Percentiles rank a stretch among this genome's conserved stretches.
These are phyloP conservation scores for Nilaparvata lugens DNA, from an alignment of 1,140 invertebrate genomes.

Conservation along the genomic window DNA sequence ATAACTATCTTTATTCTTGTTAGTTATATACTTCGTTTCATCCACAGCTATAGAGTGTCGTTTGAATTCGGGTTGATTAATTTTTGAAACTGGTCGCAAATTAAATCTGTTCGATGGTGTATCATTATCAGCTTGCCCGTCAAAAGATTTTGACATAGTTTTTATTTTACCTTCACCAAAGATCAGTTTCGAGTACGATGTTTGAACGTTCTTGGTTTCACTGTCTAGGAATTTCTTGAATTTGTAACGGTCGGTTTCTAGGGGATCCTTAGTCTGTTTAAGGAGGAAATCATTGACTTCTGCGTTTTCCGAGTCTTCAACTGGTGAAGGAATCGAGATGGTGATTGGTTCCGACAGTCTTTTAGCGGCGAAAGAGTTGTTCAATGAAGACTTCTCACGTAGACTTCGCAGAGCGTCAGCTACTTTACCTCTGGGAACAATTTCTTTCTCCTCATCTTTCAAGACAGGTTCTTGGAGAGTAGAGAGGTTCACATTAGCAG, in stretches of 20 bases:
- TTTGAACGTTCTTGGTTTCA: conserved; percentile 2
- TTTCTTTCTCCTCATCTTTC: conserved; percentile 1
- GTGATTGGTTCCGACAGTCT: conserved; percentile 15
- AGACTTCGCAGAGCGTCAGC: conserved; percentile 10
- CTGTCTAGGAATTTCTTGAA: not conserved
- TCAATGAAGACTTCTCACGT: conserved; percentile 7
- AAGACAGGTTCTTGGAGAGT: no score
- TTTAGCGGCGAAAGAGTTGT: not conserved
- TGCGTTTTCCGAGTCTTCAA: not conserved
- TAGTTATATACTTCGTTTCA: conserved; percentile 40
- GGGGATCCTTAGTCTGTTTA: conserved; percentile 7
- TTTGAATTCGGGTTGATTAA: conserved; percentile 29
- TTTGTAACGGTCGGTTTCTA: not conserved
- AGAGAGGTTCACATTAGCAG: no score
- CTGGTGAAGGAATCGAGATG: conserved; percentile 13
- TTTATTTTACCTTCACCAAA: conserved; percentile 11
- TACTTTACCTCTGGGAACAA: conserved; percentile 7
- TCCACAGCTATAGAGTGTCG: conserved; percentile 48
- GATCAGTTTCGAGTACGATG: conserved; percentile 11
- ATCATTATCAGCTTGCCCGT: not conserved
- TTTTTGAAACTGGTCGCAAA: not conserved
- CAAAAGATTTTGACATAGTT: conserved; percentile 11
- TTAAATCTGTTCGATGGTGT: not conserved
- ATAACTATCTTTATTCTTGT: conserved; percentile 17
- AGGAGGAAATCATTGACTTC: conserved; percentile 11